Conservation (phyloP, 2,797 vertebrate species). For the Gobio occitaniae region DNA sequence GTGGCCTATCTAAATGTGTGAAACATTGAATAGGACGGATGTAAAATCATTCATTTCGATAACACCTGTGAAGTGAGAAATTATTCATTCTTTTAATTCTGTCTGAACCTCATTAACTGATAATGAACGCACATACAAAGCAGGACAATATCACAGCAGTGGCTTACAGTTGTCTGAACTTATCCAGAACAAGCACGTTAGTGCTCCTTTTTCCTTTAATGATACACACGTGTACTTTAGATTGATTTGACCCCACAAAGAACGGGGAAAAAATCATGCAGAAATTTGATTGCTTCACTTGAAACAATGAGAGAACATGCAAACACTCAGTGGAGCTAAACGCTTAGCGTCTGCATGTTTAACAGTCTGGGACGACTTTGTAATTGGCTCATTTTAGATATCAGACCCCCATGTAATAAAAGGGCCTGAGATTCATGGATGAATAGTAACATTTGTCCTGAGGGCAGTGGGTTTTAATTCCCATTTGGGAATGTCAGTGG, state of each 20-base stretch:
- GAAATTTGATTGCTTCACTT: slow-evolving; percentile 44
- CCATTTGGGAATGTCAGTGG: slow-evolving; percentile 36
- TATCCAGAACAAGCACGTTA: slow-evolving; percentile 19
- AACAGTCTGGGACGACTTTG: slow-evolving; percentile 53
- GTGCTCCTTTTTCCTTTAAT: slow-evolving; percentile 29
- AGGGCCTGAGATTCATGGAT: slow-evolving; percentile 55
- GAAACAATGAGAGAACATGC: slow-evolving; percentile 40
- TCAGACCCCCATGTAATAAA: slow-evolving; percentile 54
- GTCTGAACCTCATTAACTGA: slow-evolving; percentile 47
- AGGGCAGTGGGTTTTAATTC: slow-evolving; percentile 51
- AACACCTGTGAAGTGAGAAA: slow-evolving; percentile 30
- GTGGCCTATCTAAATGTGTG: slow-evolving; percentile 33
- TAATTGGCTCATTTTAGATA: slow-evolving; percentile 55
- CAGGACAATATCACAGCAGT: slow-evolving; percentile 28
- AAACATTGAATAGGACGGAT: slow-evolving; percentile 19
- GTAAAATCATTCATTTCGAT: slow-evolving; percentile 36
- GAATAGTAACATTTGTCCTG: slow-evolving; percentile 55
- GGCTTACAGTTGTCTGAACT: slow-evolving; percentile 47
- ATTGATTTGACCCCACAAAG: slow-evolving; percentile 40
- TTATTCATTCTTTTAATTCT: slow-evolving; percentile 36
- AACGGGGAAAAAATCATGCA: background rate
- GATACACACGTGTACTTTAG: slow-evolving; percentile 28
- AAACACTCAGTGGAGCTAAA: slow-evolving; percentile 44
- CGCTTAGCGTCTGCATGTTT: slow-evolving; percentile 50
- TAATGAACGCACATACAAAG: slow-evolving; percentile 47